Percentiles rank a stretch among this genome's conserved stretches.
Conservation (phyloP, 2,113 vertebrate species). For the Spea bombifrons region DNA sequence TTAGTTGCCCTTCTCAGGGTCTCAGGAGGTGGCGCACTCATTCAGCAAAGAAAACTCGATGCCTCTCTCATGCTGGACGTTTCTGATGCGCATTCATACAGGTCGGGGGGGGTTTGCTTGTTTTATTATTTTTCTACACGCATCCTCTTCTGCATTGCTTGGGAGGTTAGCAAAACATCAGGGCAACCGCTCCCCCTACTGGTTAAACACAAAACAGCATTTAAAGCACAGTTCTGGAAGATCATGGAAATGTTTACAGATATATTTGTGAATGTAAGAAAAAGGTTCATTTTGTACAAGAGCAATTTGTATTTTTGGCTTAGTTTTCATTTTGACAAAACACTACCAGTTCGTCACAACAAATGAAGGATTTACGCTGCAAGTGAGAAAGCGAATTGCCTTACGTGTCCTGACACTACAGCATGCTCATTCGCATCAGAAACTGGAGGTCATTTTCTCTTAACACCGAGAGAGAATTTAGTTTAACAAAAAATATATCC, state of each 20-base stretch:
- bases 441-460: constrained; percentile 19
- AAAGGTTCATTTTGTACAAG: not conserved
- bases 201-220: too few species aligned
- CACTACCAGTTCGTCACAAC: constrained; percentile 33
- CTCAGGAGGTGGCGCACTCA: too few species aligned
- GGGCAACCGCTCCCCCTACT: too few species aligned
- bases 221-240: too few species aligned
- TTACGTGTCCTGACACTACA: constrained; percentile 11
- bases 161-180: too few species aligned
- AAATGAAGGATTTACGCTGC: constrained; percentile 13
- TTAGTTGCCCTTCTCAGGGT: too few species aligned
- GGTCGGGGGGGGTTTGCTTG: too few species aligned
- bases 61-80: too few species aligned
- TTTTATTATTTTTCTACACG: too few species aligned
- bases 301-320: not conserved
- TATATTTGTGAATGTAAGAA: not conserved
- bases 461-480: not conserved
- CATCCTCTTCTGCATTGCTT: too few species aligned
- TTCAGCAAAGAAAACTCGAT: too few species aligned
- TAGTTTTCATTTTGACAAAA: not conserved
- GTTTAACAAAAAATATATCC: constrained; percentile 46
- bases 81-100: not conserved
- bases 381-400: not conserved
- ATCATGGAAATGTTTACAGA: too few species aligned
- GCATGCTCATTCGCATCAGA: constrained; percentile 43